Percentiles rank a stretch among this genome's conserved stretches.
phyloP scores from a whole-genome alignment of 37 sponge, comb jelly and placozoan genomes.

The Axinella damicornis region DNA sequence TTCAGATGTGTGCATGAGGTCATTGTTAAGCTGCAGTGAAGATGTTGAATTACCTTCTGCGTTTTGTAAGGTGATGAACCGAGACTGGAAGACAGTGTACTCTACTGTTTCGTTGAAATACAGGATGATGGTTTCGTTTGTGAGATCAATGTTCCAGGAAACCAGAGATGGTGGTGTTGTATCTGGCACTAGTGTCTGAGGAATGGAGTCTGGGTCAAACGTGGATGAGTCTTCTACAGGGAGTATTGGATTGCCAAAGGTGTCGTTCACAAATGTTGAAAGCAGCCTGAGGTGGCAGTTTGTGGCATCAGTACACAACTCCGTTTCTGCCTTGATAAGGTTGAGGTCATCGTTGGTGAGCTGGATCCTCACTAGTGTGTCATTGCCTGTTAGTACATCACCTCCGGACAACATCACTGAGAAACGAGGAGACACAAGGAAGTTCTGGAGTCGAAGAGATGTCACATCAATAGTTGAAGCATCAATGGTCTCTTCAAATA shows the following conservation, averaged over 20 bases:
- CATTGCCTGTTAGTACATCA: constrained; percentile 62
- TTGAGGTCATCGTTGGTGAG: constrained; percentile 80
- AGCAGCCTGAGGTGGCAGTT: constrained; percentile 83
- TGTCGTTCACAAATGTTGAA: constrained; percentile 81
- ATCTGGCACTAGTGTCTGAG: constrained; percentile 51
- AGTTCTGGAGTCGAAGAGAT: constrained; percentile 73
- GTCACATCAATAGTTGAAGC: constrained; percentile 67
- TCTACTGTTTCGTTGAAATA: constrained; percentile 86
- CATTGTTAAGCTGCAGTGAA: constrained; percentile 50
- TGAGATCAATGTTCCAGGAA: constrained; percentile 80
- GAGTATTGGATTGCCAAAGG: constrained; percentile 71
- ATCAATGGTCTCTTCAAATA: constrained; percentile 83
- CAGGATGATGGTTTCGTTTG: constrained; percentile 66
- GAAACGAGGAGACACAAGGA: constrained; percentile 11
- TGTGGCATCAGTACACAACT: constrained; percentile 43
- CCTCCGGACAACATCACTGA: constrained; percentile 76
- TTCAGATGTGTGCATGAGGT: constrained; percentile 19
- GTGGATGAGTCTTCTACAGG: constrained; percentile 49
- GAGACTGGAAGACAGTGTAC: constrained; percentile 51
- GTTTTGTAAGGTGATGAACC: constrained; percentile 72
- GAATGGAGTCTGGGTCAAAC: constrained; percentile 20
- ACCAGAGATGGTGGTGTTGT: constrained; percentile 70
- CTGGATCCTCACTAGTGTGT: constrained; percentile 60
- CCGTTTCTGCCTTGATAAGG: constrained; percentile 55
- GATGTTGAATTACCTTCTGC: constrained; percentile 55